phyloP scores from a whole-genome alignment of 2,888 invertebrate genomes.

The Darwinula stevensoni region DNA sequence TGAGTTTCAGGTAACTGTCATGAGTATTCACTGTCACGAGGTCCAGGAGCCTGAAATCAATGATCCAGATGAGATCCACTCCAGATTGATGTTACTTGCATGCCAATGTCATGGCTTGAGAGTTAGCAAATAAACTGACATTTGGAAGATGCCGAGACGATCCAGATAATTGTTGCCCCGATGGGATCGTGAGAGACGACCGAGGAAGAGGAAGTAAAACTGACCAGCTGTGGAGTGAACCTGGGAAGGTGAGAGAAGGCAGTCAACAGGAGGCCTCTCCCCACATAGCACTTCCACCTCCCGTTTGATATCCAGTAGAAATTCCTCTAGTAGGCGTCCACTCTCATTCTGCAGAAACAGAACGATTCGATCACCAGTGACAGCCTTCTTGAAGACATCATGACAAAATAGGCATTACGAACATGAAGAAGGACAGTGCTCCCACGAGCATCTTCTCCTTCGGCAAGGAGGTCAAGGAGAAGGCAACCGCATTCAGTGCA shows the following conservation, averaged over 20 bases:
- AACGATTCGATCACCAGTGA: background rate
- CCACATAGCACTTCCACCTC: slow-evolving; percentile 32
- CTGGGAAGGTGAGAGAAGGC: slow-evolving; percentile 57
- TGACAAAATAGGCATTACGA: too few species aligned
- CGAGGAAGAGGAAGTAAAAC: slow-evolving; percentile 76
- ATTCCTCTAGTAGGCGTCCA: slow-evolving; percentile 36
- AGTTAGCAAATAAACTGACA: slow-evolving; percentile 22
- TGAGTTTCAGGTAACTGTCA: slow-evolving; percentile 73
- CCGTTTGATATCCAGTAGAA: slow-evolving; percentile 44
- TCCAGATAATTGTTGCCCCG: slow-evolving; percentile 28
- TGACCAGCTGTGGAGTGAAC: slow-evolving; percentile 69
- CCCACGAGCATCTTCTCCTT: slow-evolving; percentile 26
- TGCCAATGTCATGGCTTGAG: too few species aligned
- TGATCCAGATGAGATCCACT: too few species aligned
- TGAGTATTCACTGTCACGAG: slow-evolving; percentile 52
- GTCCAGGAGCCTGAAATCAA: slow-evolving; percentile 41
- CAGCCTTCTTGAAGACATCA: background rate
- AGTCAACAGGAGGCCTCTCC: slow-evolving; percentile 29
- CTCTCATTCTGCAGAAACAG: slow-evolving; percentile 21
- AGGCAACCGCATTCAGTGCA: slow-evolving; percentile 23
- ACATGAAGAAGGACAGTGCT: too few species aligned
- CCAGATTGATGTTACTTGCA: too few species aligned
- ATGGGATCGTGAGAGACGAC: slow-evolving; percentile 28
- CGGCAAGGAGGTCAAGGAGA: slow-evolving; percentile 38
- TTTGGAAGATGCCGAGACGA: slow-evolving; percentile 37